Conservation (phyloP, 2,797 vertebrate genomes). For the Chelidonichthys spinosus region DNA sequence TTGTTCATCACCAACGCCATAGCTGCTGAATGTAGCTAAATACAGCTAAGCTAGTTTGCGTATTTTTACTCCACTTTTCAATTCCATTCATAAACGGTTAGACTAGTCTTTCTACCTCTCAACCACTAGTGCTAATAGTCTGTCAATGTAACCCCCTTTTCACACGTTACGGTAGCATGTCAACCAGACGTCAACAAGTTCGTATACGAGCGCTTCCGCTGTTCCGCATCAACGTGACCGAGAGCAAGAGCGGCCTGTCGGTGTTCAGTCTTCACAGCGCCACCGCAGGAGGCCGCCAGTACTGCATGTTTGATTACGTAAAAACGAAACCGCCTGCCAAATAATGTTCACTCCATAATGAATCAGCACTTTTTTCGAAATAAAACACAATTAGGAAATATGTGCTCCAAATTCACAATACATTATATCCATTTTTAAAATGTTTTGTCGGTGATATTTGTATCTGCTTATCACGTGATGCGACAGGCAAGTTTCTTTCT, state of each 20-base stretch:
- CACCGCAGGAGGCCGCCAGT: not conserved
- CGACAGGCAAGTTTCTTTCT: not conserved
- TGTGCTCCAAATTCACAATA: no score
- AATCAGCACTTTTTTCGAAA: not conserved
- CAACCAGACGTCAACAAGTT: not conserved
- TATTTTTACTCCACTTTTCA: not conserved
- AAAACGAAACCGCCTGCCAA: not conserved
- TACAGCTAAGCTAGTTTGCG: not conserved
- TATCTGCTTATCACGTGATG: not conserved
- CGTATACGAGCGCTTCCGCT: constrained; percentile 45
- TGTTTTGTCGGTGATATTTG: not conserved
- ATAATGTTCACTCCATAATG: not conserved
- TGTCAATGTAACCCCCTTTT: not conserved
- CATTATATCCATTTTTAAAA: not conserved
- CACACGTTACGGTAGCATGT: constrained; percentile 3
- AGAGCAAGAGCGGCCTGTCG: constrained; percentile 9
- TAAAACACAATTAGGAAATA: no score
- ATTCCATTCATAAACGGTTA: not conserved
- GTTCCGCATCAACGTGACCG: constrained; percentile 27
- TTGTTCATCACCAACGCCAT: constrained; percentile 58
- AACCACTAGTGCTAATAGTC: not conserved
- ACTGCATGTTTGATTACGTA: not conserved
- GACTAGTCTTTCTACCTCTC: no score
- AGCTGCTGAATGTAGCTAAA: not conserved
- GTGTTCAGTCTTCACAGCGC: constrained; percentile 43